Percentiles rank a stretch among this genome's conserved stretches.
phyloP scores from a whole-genome alignment of 1,140 invertebrate genomes.

The Meteorus sp. region DNA sequence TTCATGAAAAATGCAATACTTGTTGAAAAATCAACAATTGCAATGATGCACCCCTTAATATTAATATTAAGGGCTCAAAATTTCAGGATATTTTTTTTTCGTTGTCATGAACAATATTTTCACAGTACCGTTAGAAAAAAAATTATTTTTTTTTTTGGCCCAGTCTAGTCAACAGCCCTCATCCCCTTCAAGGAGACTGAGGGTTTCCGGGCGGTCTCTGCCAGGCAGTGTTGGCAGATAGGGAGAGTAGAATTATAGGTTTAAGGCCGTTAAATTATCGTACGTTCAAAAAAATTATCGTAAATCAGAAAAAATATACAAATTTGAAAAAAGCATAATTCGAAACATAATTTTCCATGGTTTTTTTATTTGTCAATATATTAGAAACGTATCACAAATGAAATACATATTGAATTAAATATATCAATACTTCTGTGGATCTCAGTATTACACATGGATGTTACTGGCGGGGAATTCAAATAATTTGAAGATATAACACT shows the following conservation, averaged over 20 bases:
- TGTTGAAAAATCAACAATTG: too few species aligned
- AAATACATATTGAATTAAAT: not conserved
- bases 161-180: too few species aligned
- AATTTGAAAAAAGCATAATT: not conserved
- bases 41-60: too few species aligned
- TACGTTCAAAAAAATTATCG: not conserved
- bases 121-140: too few species aligned
- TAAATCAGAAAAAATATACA: not conserved
- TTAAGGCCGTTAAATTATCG: constrained; percentile 1
- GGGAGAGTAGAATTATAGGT: not conserved
- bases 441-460: not conserved
- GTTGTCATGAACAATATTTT: too few species aligned
- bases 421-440: not conserved
- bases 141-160: too few species aligned
- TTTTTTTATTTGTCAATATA: not conserved
- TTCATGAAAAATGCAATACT: too few species aligned
- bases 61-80: too few species aligned
- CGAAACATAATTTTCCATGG: not conserved
- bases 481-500: not conserved
- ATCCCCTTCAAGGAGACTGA: too few species aligned
- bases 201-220: too few species aligned
- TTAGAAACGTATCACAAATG: not conserved
- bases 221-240: not conserved
- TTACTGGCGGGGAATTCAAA: not conserved
- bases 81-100: too few species aligned